Percentiles rank a stretch among this genome's conserved stretches.
Conservation (phyloP, 2,888 invertebrate genomes). For the Ichneumon xanthorius region DNA sequence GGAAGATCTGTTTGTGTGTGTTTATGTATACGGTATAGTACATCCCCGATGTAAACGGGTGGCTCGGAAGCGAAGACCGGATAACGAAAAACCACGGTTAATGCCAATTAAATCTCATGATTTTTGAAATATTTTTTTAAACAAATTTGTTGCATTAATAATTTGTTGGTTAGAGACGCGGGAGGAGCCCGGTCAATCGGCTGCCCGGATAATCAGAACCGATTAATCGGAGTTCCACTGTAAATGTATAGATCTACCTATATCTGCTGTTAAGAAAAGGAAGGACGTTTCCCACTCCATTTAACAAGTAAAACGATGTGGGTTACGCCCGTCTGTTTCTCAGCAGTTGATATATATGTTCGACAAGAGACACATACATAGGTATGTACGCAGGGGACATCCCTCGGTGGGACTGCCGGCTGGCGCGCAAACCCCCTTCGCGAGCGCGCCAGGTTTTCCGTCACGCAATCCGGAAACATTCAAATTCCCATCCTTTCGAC, state of each 20-base stretch:
- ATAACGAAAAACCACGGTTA: background rate
- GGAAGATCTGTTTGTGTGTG: background rate
- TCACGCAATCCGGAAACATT: conserved; percentile 67
- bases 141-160: too few species aligned
- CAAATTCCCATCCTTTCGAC: conserved; percentile 58
- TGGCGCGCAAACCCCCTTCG: conserved; percentile 48
- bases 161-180: too few species aligned
- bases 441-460: background rate
- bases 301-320: background rate
- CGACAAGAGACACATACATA: conserved; percentile 26
- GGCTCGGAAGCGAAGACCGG: background rate
- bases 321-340: background rate
- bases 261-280: background rate
- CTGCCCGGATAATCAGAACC: background rate
- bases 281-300: background rate
- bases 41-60: background rate
- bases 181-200: background rate
- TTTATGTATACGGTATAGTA: background rate
- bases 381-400: conserved; percentile 63
- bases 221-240: background rate
- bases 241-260: background rate
- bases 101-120: background rate
- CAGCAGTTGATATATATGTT: background rate
- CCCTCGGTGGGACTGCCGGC: conserved; percentile 67
- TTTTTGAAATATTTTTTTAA: background rate